phyloP scores from a whole-genome alignment of 1,140 invertebrate species.

The Aphis craccivora region DNA sequence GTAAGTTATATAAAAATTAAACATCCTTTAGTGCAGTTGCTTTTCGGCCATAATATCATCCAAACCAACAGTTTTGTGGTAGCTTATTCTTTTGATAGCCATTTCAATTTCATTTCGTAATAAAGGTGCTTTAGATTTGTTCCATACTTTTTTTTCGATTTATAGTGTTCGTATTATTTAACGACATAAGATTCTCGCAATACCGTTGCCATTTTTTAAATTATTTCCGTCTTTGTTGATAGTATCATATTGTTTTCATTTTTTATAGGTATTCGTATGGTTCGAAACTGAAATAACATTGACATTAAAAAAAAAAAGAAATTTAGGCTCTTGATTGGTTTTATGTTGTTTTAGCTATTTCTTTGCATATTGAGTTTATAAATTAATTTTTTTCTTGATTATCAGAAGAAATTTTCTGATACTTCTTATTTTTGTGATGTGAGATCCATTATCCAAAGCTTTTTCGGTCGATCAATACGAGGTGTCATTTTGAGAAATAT shows the following conservation, averaged over 20 bases:
- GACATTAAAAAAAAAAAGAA: not conserved
- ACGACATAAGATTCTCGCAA: not conserved
- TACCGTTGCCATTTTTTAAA: not conserved
- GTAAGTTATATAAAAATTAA: not conserved
- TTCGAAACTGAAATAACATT: too few species aligned
- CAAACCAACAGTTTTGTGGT: not conserved
- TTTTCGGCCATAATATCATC: constrained; percentile 1
- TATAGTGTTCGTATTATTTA: not conserved
- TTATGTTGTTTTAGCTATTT: not conserved
- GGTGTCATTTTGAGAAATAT: not conserved
- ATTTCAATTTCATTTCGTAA: not conserved
- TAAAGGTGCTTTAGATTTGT: not conserved
- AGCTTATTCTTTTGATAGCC: not conserved
- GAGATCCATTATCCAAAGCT: not conserved
- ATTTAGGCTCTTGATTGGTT: not conserved
- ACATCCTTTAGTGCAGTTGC: not conserved
- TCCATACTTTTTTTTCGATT: not conserved
- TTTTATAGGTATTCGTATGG: too few species aligned
- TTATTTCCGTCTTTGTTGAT: not conserved
- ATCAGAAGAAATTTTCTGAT: not conserved
- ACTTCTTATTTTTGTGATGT: constrained; percentile 20
- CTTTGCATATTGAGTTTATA: not conserved
- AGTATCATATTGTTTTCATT: too few species aligned
- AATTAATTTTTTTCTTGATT: not conserved
- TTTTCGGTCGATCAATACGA: not conserved